Evolutionary conservation across 2,797 vertebrate species (phyloP).

Genomic region (Prionace glauca): DNA sequence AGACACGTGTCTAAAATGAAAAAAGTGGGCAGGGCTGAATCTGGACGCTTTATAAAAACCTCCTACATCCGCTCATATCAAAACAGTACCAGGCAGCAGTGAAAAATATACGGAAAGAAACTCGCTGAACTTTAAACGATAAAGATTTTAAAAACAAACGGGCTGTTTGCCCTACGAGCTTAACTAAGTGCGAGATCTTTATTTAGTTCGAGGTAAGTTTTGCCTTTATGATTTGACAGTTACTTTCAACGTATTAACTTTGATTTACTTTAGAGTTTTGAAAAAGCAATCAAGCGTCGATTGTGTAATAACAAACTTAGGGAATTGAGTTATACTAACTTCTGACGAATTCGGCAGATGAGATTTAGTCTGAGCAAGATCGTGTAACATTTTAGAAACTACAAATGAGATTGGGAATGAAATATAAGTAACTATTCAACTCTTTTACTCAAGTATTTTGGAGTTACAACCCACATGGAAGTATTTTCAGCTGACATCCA

Average conservation of each 20-base stretch:
- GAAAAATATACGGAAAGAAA: not conserved
- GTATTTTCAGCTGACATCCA: not conserved
- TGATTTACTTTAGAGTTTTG: not conserved
- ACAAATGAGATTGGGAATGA: not conserved
- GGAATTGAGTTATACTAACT: not conserved
- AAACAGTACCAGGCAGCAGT: constrained; percentile 7
- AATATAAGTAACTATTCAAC: not conserved
- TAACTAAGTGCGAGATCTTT: not conserved
- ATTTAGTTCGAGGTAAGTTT: constrained; percentile 30
- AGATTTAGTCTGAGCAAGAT: not conserved
- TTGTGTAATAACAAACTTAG: not conserved
- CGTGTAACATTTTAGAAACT: not conserved
- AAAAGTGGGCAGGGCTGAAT: constrained; percentile 20
- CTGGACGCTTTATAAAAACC: constrained; percentile 18
- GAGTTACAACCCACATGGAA: not conserved
- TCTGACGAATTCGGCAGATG: too few relatives aligned
- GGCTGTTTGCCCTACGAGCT: not conserved
- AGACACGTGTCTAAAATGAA: constrained; percentile 12
- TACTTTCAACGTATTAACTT: not conserved
- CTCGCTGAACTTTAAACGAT: not conserved
- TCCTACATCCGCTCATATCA: constrained; percentile 27
- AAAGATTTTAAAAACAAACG: not conserved
- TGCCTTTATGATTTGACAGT: not conserved
- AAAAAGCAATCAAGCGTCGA: not conserved
- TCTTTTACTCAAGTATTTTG: not conserved